Base-by-base conservation (phyloP, 2,797 vertebrate genomes). In the Pipistrellus pipistrellus region DNA sequence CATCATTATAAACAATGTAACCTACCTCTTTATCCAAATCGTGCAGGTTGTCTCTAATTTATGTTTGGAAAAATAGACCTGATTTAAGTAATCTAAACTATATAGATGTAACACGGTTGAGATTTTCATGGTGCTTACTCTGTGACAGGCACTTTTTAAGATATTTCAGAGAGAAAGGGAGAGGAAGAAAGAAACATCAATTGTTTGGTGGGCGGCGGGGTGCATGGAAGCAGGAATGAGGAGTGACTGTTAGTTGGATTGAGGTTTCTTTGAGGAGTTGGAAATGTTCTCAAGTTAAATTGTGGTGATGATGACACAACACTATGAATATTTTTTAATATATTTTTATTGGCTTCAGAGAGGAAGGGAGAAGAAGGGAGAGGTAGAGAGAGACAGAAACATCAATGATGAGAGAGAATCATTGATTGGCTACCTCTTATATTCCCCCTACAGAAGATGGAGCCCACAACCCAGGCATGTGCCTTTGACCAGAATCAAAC, bases 401-500 rank as follows among this genome's bases (percentile, higher is more conserved):
- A 57, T 57, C 55, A 57, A 25, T 57, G 55, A 23, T 57, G 55
- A 57, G 55, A 57, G 55, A 57, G 55, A 57, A 57, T 57, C 55
- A 57, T 57, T 25, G 21, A 57, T 57, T 57, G 55, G 8, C 1
- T 10, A 21, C 21, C 55, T 57, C 21, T 25, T 57, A 9, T 8
- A 57, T 3, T 0, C 9, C 55, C 55, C 21, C 21, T 11, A 57
- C 55, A 23, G 21, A 0, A 3, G 55, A 57, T 25, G 0, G 8
- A 57, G 55, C 21, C 21, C 4, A 4, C 21, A 57, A 57, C 55
- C 8, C 21, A 1, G 20, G 53, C 53, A 55, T 23, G 53, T 55
- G 8, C 21, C 21, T 53, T 53, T 53, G 51, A 6, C 51, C 51
- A 53, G 17, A 53, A 53, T 18, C 17, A 6, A 53, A 53, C 51